Percentiles rank a stretch among this genome's conserved stretches.
These are phyloP conservation scores for Cheilosia pagana DNA, from an alignment of 2,888 invertebrate species.

Conservation along the genomic window DNA sequence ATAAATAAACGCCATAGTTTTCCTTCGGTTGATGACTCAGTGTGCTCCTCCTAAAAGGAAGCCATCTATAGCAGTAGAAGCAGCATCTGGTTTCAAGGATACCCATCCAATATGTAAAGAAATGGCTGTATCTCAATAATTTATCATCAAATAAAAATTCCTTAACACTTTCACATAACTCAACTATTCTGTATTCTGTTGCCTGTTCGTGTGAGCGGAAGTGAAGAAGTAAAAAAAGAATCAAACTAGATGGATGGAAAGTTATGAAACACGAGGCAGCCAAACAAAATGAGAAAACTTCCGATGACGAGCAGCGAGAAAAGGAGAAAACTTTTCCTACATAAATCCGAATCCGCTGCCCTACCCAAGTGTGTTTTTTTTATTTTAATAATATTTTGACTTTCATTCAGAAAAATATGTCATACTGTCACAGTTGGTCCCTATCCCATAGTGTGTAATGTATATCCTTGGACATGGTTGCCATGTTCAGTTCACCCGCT, in stretches of 20 bases:
- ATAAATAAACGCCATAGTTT: conserved; percentile 26
- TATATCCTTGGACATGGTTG: conserved; percentile 30
- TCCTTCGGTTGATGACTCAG: neutral
- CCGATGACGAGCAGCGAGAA: conserved; percentile 41
- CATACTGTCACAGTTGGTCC: conserved; percentile 53
- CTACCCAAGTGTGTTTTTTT: neutral
- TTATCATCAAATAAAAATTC: conserved; percentile 30
- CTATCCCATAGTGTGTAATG: conserved; percentile 26
- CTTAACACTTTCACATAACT: conserved; percentile 56
- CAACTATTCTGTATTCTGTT: conserved; percentile 20
- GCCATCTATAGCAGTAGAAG: conserved; percentile 2
- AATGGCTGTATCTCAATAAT: conserved; percentile 52
- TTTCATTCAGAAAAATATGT: conserved; percentile 56
- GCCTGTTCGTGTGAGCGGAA: conserved; percentile 21
- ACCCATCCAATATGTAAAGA: conserved; percentile 39
- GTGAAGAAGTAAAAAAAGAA: conserved; percentile 19
- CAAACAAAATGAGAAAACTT: conserved; percentile 71
- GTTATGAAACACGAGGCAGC: conserved; percentile 60
- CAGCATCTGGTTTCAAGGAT: conserved; percentile 45
- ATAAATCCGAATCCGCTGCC: conserved; percentile 12
- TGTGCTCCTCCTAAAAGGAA: neutral
- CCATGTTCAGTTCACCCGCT: neutral
- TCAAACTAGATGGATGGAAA: conserved; percentile 59
- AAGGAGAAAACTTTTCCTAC: conserved; percentile 53
- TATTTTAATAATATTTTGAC: conserved; percentile 32